Base-by-base conservation (phyloP, 2,797 vertebrate species). In the Hippocampus kuda region DNA sequence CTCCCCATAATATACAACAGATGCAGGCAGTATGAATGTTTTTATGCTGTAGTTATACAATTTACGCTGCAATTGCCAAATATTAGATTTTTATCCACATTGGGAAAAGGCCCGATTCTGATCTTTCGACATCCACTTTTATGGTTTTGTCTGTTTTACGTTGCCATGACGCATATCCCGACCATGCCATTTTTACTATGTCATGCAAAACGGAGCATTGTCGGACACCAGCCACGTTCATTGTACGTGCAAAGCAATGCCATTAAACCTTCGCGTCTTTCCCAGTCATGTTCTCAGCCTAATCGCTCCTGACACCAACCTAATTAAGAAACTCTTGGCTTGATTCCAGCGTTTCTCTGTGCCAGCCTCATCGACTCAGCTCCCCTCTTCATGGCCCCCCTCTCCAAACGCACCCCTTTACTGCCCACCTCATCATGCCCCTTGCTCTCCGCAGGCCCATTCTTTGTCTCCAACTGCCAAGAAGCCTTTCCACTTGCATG, bases 231-330 rank as follows among this genome's bases (percentile, higher is more conserved):
- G 26, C 22, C 30, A n/a, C 56, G 22, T 46, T 8, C 54, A 48
- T 20, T 18, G 27, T 24, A 18, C 42, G 71, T 79, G 24, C 44
- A 51, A 34, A 34, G 49, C 24, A 48, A 66, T 30, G 15, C 13
- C 65, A 22, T 26, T 24, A 27, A 46, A 53, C 24, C 22, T 12
- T 53, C n/a, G 15, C 26, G 30, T 51, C 46, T 27, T 27, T 30
- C 34, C 49, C 8, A 51, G 71, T 78, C 76, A 73, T 81, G 82
- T 82, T 75, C 69, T 75, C 74, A 61, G 77, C 79, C 86, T 85
- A 81, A 80, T 85, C 78, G 46, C 82, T 85, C 85, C 27, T 85
- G 85, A 87, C 89, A 86, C 88, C 88, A 84, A 81, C 83, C 88
- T 83, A 78, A 87, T 87, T 88, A 79, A 84, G 82, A 88, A 82